Percentiles rank a stretch among this genome's conserved stretches.
phyloP scores from a whole-genome alignment of 1,140 invertebrate genomes.

The Doryteuthis pealeii region DNA sequence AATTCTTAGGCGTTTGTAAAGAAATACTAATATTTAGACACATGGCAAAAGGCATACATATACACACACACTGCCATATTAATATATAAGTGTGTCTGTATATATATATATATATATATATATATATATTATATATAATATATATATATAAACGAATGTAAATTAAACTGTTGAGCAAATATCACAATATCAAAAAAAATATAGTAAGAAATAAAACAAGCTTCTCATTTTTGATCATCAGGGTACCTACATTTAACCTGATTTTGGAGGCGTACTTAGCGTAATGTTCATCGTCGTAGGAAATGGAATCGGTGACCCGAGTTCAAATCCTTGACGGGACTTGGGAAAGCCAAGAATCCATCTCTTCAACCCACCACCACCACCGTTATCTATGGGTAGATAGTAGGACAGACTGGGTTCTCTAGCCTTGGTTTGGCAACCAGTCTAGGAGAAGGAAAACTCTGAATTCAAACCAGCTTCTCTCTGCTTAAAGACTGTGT shows the following conservation, averaged over 20 bases:
- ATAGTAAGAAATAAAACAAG: neutral
- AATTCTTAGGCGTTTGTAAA: neutral
- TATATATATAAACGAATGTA: neutral
- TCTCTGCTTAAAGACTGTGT: too few species aligned
- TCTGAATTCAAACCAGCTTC: too few species aligned
- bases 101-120: conserved; percentile 10
- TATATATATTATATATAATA: conserved; percentile 9
- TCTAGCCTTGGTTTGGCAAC: too few species aligned
- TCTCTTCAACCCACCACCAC: too few species aligned
- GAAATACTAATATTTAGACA: neutral
- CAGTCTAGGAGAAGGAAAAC: too few species aligned
- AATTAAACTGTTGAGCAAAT: neutral
- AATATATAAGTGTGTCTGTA: neutral
- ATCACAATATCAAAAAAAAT: neutral
- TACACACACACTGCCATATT: neutral
- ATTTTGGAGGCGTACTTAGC: neutral
- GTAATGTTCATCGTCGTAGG: neutral
- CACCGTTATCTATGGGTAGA: too few species aligned
- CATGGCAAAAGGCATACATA: neutral
- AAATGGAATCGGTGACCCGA: too few species aligned
- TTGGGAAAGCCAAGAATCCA: too few species aligned
- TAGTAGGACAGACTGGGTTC: too few species aligned
- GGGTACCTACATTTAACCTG: neutral
- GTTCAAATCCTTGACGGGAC: too few species aligned
- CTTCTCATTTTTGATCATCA: neutral